phyloP scores from a whole-genome alignment of 2,888 invertebrate species.

The Antitype chi region DNA sequence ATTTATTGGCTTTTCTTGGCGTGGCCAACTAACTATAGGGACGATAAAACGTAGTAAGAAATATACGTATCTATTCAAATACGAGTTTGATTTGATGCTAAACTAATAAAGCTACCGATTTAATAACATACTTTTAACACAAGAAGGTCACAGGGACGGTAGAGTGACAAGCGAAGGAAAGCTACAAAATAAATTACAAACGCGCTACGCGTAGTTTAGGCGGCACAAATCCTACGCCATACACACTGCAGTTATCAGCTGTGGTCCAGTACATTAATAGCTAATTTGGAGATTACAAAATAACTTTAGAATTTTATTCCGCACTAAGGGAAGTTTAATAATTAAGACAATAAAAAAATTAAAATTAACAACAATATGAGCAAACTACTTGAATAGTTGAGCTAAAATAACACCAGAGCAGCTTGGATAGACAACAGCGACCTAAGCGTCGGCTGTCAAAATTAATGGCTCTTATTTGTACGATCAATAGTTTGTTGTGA shows the following conservation, averaged over 20 bases:
- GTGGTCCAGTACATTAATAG: slow-evolving; percentile 81
- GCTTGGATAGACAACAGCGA: slow-evolving; percentile 84
- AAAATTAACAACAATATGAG: slow-evolving; percentile 89
- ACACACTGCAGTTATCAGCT: slow-evolving; percentile 76
- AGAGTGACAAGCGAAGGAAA: slow-evolving; percentile 64
- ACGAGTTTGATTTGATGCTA: slow-evolving; percentile 46
- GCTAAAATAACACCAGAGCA: slow-evolving; percentile 89
- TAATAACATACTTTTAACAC: slow-evolving; percentile 33
- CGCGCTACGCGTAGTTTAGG: slow-evolving; percentile 72
- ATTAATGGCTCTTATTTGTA: slow-evolving; percentile 88
- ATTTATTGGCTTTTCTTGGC: slow-evolving; percentile 38
- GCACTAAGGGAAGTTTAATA: slow-evolving; percentile 77
- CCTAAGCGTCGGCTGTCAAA: slow-evolving; percentile 76
- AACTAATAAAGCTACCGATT: slow-evolving; percentile 64
- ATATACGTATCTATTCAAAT: slow-evolving; percentile 50
- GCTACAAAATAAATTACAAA: slow-evolving; percentile 65
- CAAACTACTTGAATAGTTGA: slow-evolving; percentile 89
- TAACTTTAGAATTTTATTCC: slow-evolving; percentile 83
- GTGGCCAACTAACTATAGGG: slow-evolving; percentile 28
- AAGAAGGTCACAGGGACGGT: slow-evolving; percentile 57
- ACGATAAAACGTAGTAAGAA: slow-evolving; percentile 52
- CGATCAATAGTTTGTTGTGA: slow-evolving; percentile 88
- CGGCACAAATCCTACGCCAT: slow-evolving; percentile 76
- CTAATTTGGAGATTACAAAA: slow-evolving; percentile 86
- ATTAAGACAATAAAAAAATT: slow-evolving; percentile 80